Evolutionary conservation across 1,140 invertebrate species (phyloP), one percentile per base, ranked within the genome.

Genomic region (Epicauta chinensis): DNA sequence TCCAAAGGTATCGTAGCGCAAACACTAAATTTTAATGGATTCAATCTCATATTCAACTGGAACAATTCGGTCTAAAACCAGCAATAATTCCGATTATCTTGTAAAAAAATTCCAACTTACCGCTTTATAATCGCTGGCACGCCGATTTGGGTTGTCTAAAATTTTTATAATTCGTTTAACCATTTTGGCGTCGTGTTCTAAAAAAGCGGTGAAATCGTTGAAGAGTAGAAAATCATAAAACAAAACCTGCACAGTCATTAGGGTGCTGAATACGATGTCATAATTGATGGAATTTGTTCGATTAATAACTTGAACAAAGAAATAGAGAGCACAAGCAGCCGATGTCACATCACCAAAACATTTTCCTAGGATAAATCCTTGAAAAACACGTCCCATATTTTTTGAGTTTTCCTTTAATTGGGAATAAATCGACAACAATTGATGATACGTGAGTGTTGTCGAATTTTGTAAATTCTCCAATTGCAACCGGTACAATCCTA

Each of bases 291-390:
- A 23, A 23, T 23, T 5, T n/a, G n/a, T n/a, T n/a, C n/a, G n/a
- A n/a, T n/a, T n/a, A n/a, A n/a, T n/a, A n/a, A n/a, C n/a, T n/a
- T n/a, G n/a, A n/a, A n/a, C n/a, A n/a, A n/a, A n/a, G n/a, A n/a
- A n/a, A n/a, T n/a, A n/a, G n/a, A n/a, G n/a, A n/a, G n/a, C n/a
- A n/a, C n/a, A n/a, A n/a, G n/a, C n/a, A n/a, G n/a, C n/a, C n/a
- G n/a, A n/a, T n/a, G n/a, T n/a, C n/a, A n/a, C n/a, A 29, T 47
- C 45, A 16, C 11, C 30, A 13, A 47, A 2, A 13, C 16, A 37
- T 38, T 46, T 47, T 4, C 14, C 31, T 23, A 47, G 11, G 37
- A 47, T 47, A 16, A 34, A 16, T 12, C 12, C 10, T 23, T 47
- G 15, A n/a, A 47, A 47, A 12, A 23, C 10, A 37, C 4, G 36